Conservation (phyloP, 2,113 vertebrate genomes). For the Mormoops blainvillei region DNA sequence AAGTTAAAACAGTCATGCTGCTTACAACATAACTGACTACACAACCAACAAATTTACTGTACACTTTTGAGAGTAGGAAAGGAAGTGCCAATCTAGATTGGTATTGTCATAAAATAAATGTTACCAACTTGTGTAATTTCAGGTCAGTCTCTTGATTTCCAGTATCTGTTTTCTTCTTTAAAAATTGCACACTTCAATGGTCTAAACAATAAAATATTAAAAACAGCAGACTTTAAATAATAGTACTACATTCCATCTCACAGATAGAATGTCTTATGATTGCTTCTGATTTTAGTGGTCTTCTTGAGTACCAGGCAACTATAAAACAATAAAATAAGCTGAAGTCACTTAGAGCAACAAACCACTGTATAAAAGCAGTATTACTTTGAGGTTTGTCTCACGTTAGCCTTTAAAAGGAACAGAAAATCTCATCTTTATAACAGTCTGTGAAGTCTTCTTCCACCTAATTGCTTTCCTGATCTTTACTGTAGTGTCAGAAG, state of each 20-base stretch:
- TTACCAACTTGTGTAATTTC: slow-evolving; percentile 11
- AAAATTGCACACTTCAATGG: not conserved
- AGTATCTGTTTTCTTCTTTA: not conserved
- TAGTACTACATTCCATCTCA: not conserved
- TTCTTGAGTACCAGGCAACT: not conserved
- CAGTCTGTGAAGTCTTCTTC: not conserved
- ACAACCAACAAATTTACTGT: not conserved
- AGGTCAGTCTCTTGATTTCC: not conserved
- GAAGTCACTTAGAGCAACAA: not conserved
- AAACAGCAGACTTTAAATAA: not conserved
- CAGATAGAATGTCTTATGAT: slow-evolving; percentile 3
- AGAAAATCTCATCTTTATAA: not conserved
- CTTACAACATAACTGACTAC: not conserved
- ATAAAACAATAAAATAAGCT: slow-evolving; percentile 7
- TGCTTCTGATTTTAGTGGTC: not conserved
- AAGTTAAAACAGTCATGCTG: not conserved
- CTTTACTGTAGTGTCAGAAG: not conserved
- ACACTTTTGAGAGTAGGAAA: not conserved
- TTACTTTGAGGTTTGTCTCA: slow-evolving; percentile 6
- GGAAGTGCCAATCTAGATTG: not conserved
- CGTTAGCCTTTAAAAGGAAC: not conserved
- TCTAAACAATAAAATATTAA: too few species aligned
- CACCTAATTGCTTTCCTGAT: not conserved
- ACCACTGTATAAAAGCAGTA: not conserved
- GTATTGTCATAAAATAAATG: not conserved